Conservation (phyloP, 92 coral and sea anemone genomes). For the Palythoa grandiflora region DNA sequence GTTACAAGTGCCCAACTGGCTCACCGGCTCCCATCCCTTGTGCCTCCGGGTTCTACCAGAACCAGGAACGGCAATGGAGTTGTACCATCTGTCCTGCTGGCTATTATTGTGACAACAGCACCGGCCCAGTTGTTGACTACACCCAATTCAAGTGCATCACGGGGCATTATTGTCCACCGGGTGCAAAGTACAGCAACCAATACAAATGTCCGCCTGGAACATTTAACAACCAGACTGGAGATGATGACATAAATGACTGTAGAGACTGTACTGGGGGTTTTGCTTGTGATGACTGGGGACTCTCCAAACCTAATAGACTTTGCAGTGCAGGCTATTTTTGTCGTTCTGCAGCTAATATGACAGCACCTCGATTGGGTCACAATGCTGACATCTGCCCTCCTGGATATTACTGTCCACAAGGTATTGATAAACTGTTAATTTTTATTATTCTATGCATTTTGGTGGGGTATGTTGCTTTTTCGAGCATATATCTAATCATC, state of each 20-base stretch:
- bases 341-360: constrained; percentile 86
- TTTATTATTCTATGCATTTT: neutral
- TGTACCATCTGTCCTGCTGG: constrained; percentile 85
- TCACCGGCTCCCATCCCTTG: constrained; percentile 87
- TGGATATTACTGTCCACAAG: constrained; percentile 94
- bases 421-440: constrained; percentile 48
- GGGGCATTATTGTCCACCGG: constrained; percentile 90
- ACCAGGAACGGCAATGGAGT: constrained; percentile 66
- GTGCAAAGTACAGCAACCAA: constrained; percentile 86
- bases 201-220: constrained; percentile 94
- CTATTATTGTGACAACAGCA: constrained; percentile 84
- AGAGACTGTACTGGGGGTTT: constrained; percentile 84
- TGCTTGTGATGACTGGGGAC: constrained; percentile 95
- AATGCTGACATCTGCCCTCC: constrained; percentile 88
- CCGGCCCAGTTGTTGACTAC: constrained; percentile 85
- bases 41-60: constrained; percentile 86
- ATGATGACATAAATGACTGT: constrained; percentile 71
- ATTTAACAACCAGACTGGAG: constrained; percentile 89
- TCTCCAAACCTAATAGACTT: constrained; percentile 74
- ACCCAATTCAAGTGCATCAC: constrained; percentile 72
- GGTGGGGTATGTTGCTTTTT: too few species aligned
- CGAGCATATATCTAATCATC: too few species aligned
- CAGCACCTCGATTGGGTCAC: constrained; percentile 86
- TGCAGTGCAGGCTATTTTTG: constrained; percentile 96
- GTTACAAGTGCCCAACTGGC: constrained; percentile 83